Evolutionary conservation across 2,797 vertebrate genomes (phyloP), one percentile per base, ranked within the genome.

Genomic region (Pseudopleuronectes americanus): DNA sequence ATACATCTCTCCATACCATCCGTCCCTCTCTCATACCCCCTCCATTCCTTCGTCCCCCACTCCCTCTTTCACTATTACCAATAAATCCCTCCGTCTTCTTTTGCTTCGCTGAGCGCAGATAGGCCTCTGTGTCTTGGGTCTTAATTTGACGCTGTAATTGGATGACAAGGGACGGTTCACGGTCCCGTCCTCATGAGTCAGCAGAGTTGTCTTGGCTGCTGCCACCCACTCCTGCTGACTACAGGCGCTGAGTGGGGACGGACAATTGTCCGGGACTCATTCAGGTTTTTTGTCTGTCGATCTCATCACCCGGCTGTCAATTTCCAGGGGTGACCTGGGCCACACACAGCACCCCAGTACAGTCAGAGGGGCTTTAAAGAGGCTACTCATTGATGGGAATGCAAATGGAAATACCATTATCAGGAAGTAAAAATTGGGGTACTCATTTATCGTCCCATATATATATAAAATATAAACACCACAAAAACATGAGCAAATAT

Each of bases 61-160:
- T n/a, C 22, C 51, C 13, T 53, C 33, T 52, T 13, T 54, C 63
- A 63, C 48, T 57, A 16, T 54, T 49, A 67, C 66, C 45, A 54
- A 75, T 52, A 76, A 78, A 78, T 77, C 74, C 57, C 55, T 54
- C 74, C 82, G 62, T 49, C 79, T 78, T 76, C 71, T 55, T 79
- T 62, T 80, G 78, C 80, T 78, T 66, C 57, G 17, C 75, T 79
- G 77, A 55, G 64, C 76, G 75, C 64, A 68, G 77, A 83, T 80
- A 84, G 80, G 77, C 80, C 81, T 77, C 71, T 81, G 49, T 83
- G 79, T 79, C 83, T 85, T 80, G 71, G 71, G 69, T 88, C 80
- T 85, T 89, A 89, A 90, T 92, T 90, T 92, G 81, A 89, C 28
- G 13, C 19, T 45, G 79, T 89, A 92, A 93, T 93, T 91, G 84